phyloP scores from a whole-genome alignment of 2,888 invertebrate genomes.

The Ochlodes sylvanus region DNA sequence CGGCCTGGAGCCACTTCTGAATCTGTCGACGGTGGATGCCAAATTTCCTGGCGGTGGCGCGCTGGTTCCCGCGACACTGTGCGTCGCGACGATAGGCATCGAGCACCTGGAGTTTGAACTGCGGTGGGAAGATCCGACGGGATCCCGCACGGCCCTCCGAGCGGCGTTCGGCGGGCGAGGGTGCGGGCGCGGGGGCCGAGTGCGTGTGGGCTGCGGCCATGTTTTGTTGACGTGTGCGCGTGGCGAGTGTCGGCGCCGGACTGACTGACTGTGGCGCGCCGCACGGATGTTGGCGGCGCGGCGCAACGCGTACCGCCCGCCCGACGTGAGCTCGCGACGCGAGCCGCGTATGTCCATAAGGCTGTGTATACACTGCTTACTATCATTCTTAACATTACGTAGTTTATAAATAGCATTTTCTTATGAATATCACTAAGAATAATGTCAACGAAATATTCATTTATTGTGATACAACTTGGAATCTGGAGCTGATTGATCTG shows the following conservation, averaged over 20 bases:
- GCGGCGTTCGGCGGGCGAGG: conserved; percentile 79
- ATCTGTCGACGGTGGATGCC: conserved; percentile 95
- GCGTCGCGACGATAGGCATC: conserved; percentile 94
- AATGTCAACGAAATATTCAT: too few species aligned
- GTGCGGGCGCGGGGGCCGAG: conserved; percentile 76
- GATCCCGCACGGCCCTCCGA: conserved; percentile 89
- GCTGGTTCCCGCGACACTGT: conserved; percentile 95
- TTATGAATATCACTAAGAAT: too few species aligned
- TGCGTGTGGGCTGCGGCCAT: conserved; percentile 82
- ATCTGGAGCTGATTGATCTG: too few species aligned
- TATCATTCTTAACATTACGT: conserved; percentile 1
- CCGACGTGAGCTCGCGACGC: conserved; percentile 76
- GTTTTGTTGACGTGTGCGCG: conserved; percentile 70
- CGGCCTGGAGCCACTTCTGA: conserved; percentile 96
- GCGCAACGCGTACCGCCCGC: conserved; percentile 63
- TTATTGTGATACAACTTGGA: too few species aligned
- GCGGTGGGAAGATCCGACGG: conserved; percentile 94
- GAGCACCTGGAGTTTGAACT: conserved; percentile 95
- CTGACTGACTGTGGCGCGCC: conserved; percentile 82
- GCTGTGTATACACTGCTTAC: conserved; percentile 52
- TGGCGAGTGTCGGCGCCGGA: conserved; percentile 81
- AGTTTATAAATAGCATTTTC: too few species aligned
- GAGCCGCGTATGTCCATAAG: conserved; percentile 72
- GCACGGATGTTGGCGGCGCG: conserved; percentile 83
- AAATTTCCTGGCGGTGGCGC: conserved; percentile 95